phyloP scores from a whole-genome alignment of 2,797 vertebrate genomes.

The Anabacerthia variegaticeps region DNA sequence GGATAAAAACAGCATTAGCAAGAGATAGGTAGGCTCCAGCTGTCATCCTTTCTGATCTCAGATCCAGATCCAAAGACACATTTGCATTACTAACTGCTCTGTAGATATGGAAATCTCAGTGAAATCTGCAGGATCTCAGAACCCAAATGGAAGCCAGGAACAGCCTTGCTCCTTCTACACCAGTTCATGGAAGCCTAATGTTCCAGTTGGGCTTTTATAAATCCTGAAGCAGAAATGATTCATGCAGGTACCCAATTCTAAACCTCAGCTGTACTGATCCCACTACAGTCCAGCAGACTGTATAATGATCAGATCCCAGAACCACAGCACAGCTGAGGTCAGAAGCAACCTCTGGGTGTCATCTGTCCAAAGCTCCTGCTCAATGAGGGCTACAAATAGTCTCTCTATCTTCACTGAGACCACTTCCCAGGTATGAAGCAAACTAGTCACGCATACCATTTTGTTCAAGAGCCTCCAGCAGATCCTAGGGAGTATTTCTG shows the following conservation, averaged over 20 bases:
- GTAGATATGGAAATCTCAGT: neutral
- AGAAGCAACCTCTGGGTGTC: neutral
- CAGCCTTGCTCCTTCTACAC: neutral
- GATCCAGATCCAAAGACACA: neutral
- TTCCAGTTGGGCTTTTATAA: neutral
- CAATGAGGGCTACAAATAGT: neutral
- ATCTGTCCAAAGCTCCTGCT: neutral
- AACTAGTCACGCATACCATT: neutral
- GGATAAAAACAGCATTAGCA: slow-evolving; percentile 1
- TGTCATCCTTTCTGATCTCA: slow-evolving; percentile 23
- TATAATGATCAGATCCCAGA: neutral
- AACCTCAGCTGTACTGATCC: neutral
- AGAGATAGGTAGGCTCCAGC: slow-evolving; percentile 4
- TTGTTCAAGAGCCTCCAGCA: neutral
- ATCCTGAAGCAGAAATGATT: neutral
- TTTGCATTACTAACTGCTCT: neutral
- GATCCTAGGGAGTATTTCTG: neutral
- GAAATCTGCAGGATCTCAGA: neutral
- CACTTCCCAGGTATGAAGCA: neutral
- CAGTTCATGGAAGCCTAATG: neutral
- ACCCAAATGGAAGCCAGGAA: neutral
- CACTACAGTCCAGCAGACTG: neutral
- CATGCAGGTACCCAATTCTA: neutral
- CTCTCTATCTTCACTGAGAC: neutral
- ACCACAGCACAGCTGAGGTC: neutral